Evolutionary conservation across 2,113 vertebrate species (phyloP).

Genomic region (Manacus vitellinus): DNA sequence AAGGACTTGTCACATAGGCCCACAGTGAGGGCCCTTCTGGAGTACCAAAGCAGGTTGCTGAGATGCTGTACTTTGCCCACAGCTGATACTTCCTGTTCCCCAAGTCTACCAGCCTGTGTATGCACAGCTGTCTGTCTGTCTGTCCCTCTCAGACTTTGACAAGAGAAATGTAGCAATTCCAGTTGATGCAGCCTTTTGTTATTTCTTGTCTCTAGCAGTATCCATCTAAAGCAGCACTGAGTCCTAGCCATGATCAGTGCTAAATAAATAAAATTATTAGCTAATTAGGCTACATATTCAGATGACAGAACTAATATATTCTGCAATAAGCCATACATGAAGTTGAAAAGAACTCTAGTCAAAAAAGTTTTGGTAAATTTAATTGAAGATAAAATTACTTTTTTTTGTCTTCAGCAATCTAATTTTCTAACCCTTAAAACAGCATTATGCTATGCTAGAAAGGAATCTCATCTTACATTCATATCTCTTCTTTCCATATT

Average conservation of each 20-base stretch:
- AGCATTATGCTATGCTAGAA: not conserved
- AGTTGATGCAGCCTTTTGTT: not conserved
- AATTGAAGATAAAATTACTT: not conserved
- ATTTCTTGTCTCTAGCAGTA: not conserved
- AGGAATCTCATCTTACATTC: not conserved
- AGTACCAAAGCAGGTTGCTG: not conserved
- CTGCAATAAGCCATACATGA: not conserved
- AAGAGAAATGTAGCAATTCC: not conserved
- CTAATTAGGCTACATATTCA: not conserved
- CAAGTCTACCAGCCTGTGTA: not conserved
- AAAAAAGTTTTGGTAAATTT: not conserved
- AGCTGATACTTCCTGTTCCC: not conserved
- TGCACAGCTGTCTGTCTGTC: not conserved
- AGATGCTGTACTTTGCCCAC: not conserved
- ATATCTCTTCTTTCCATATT: not conserved
- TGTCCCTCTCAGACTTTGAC: not conserved
- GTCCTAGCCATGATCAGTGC: not conserved
- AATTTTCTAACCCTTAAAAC: not conserved
- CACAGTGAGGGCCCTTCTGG: not conserved
- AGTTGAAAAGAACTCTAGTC: not conserved
- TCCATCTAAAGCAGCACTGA: not conserved
- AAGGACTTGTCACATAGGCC: not conserved
- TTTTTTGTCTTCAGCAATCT: not conserved
- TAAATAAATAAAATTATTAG: not conserved
- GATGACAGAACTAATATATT: not conserved